Evolutionary conservation across 2,888 invertebrate species (phyloP), one percentile per base, ranked within the genome.

Genomic region (Seira ritae): DNA sequence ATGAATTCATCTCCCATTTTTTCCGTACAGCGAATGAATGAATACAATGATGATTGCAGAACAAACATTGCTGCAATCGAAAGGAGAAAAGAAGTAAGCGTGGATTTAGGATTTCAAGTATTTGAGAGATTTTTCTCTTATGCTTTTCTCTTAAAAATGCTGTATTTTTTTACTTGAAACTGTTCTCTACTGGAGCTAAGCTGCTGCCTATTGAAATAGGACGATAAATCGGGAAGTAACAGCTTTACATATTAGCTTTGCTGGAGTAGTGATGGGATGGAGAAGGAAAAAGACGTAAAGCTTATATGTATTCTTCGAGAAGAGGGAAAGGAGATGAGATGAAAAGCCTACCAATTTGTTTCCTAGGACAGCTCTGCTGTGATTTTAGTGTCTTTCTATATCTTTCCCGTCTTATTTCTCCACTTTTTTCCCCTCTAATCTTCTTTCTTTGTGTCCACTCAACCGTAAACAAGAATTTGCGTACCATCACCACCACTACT

Each of bases 311-410:
- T 42, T 42, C 6, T 12, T 42, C 42, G 42, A 42, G 42, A 42
- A 42, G 42, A 15, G 60, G 4, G 60, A 3, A n/a, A 10, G 60
- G n/a, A n/a, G 12, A 60, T 8, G 60, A 60, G 70, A 72, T 67
- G 72, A 65, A 72, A 78, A 78, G 80, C 75, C 75, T 73, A 24
- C 60, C 75, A 70, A 75, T 81, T 75, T 81, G 71, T 81, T 81
- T 81, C 75, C 70, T 60, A 81, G 60, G 67, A 81, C 71, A 68
- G 80, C 69, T n/a, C n/a, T 75, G 81, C 66, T 70, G 81, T 71
- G 81, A 81, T 81, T 78, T 78, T 70, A 78, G 62, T 70, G 68
- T 70, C 60, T 70, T 76, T 74, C 62, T 46, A 42, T 66, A 73
- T 74, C 74, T 62, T 37, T 17, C 60, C 75, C 74, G 42, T 55